A percentile compares a stretch with the other conserved stretches of the same genome.
Evolutionary conservation across 2,888 invertebrate species (phyloP).

Genomic region (Pristionchus arcanus): DNA sequence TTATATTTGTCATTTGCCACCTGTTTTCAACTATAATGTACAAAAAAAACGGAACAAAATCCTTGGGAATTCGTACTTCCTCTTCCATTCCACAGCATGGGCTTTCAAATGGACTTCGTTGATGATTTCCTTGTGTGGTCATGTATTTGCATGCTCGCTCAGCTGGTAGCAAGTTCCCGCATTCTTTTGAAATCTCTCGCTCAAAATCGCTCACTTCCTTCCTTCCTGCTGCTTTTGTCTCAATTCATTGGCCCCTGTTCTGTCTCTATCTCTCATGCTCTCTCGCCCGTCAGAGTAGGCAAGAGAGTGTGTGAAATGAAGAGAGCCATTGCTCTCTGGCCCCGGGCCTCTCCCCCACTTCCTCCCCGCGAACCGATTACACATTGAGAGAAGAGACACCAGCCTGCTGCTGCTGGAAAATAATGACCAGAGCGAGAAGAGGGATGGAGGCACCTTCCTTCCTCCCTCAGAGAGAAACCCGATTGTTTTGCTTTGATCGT

Average conservation of each 20-base stretch:
- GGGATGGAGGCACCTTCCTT: background rate
- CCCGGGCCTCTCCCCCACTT: background rate
- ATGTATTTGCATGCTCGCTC: too few species aligned
- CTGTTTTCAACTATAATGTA: background rate
- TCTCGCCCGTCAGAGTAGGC: too few species aligned
- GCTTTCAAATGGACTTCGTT: too few species aligned
- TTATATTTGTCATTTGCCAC: constrained; percentile 37
- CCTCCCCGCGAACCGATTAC: constrained; percentile 8
- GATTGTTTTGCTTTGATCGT: constrained; percentile 29
- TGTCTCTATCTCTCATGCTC: background rate
- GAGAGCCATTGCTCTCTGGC: background rate
- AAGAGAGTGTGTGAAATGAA: background rate
- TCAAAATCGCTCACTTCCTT: constrained; percentile 14
- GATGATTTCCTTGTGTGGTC: too few species aligned
- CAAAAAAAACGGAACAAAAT: too few species aligned
- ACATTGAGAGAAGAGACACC: background rate
- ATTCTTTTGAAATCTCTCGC: background rate
- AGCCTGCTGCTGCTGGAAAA: background rate
- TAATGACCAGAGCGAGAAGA: background rate
- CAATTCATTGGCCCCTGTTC: background rate
- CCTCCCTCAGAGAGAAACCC: background rate
- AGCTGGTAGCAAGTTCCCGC: background rate
- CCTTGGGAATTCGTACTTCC: too few species aligned
- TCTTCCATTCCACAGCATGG: too few species aligned
- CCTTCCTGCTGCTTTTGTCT: background rate